Evolutionary conservation across 2,797 vertebrate genomes (phyloP).

Genomic region (Ficedula albicollis): DNA sequence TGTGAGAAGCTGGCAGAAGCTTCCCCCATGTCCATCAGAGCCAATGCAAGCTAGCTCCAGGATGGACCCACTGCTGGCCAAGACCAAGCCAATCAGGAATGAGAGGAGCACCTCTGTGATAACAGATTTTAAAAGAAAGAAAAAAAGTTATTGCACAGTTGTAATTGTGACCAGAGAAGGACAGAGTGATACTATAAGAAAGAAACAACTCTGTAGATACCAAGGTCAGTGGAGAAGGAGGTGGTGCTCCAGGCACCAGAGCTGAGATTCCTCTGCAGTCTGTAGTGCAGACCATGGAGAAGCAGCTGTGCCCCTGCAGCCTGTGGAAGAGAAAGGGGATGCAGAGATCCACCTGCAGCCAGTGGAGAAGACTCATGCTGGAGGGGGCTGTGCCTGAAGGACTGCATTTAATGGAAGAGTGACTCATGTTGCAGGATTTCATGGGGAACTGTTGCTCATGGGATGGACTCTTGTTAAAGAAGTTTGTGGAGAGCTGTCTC

Average conservation of each 20-base stretch:
- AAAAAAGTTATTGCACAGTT: not conserved
- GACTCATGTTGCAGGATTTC: fast-evolving
- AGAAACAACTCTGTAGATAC: not conserved
- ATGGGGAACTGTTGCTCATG: not conserved
- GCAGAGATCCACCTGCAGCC: not conserved
- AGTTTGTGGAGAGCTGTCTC: not conserved
- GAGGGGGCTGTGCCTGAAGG: not conserved
- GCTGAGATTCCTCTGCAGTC: not conserved
- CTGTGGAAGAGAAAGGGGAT: not conserved
- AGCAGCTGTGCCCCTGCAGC: not conserved
- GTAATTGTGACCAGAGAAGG: not conserved
- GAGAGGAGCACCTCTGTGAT: not conserved
- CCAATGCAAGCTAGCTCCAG: too few relatives aligned
- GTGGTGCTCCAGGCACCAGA: not conserved
- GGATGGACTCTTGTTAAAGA: not conserved
- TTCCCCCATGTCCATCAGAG: not conserved
- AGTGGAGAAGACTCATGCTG: fast-evolving
- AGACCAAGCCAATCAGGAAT: not conserved
- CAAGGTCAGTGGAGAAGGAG: not conserved
- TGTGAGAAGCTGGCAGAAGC: not conserved
- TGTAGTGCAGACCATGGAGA: not conserved
- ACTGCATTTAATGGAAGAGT: not conserved
- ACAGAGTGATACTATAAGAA: not conserved
- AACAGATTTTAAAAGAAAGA: not conserved
- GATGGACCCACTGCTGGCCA: not conserved